These are phyloP conservation scores for Hemicordylus capensis DNA, from an alignment of 2,113 vertebrate species.

Conservation along the genomic window DNA sequence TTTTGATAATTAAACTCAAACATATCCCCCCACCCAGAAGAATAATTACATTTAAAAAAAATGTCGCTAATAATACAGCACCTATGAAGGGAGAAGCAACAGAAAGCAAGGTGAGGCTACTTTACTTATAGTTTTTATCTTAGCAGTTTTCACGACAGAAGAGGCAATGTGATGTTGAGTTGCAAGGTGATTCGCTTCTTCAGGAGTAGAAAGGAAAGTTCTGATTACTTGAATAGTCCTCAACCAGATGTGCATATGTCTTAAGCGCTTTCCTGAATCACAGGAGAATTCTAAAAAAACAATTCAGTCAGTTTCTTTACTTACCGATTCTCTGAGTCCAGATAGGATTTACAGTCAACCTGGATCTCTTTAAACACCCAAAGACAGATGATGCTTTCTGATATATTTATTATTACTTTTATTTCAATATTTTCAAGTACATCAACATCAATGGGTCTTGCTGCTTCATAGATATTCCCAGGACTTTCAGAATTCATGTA, in stretches of 20 bases:
- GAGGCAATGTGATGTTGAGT: background rate
- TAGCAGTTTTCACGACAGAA: background rate
- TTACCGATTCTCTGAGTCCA: slow-evolving; percentile 54
- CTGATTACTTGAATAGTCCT: background rate
- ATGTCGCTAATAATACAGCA: too few species aligned
- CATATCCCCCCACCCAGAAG: too few species aligned
- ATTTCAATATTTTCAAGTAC: slow-evolving; percentile 64
- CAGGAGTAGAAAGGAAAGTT: background rate
- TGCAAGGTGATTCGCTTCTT: background rate
- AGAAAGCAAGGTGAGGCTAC: too few species aligned
- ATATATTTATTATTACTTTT: slow-evolving; percentile 64
- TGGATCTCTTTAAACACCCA: slow-evolving; percentile 61
- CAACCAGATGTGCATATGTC: too few species aligned
- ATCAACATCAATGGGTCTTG: slow-evolving; percentile 55
- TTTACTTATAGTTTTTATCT: background rate
- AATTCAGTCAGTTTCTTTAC: slow-evolving; percentile 13
- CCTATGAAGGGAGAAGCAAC: too few species aligned
- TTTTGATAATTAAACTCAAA: too few species aligned
- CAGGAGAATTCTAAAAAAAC: background rate
- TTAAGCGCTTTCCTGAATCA: background rate
- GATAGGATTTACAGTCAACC: slow-evolving; percentile 43
- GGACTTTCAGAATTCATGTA: slow-evolving; percentile 47
- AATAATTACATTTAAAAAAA: too few species aligned
- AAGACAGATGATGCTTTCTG: slow-evolving; percentile 53
- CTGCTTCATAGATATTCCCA: slow-evolving; percentile 52